These are phyloP conservation scores for Lepidocyrtoides sp. DNA, from an alignment of 2,888 invertebrate genomes.

Conservation along the genomic window DNA sequence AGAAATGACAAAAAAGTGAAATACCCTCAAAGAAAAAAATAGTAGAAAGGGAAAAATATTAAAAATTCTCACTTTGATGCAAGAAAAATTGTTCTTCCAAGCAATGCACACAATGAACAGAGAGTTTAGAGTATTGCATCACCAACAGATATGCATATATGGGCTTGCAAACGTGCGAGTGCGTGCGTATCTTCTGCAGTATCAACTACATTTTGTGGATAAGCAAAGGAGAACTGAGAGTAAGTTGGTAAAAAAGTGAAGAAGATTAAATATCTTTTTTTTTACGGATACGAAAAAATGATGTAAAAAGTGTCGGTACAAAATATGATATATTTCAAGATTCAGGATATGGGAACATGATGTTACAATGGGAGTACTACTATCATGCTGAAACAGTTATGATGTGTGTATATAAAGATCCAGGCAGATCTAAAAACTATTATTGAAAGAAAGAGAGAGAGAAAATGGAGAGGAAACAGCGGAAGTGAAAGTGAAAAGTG, in stretches of 20 bases:
- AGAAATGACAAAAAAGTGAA: conserved; percentile 70
- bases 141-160: background rate
- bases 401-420: background rate
- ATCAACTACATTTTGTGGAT: background rate
- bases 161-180: background rate
- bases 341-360: conserved; percentile 1
- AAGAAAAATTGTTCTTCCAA: conserved; percentile 43
- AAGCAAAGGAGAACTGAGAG: no score
- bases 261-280: conserved; percentile 68
- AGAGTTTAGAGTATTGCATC: background rate
- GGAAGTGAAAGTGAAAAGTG: conserved; percentile 70
- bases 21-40: conserved; percentile 4
- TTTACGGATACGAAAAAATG: conserved; percentile 16
- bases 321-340: conserved; percentile 60
- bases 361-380: background rate
- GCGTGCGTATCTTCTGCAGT: no score
- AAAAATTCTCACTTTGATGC: conserved; percentile 72
- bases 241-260: conserved; percentile 24
- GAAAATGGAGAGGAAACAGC: no score
- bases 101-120: conserved; percentile 5
- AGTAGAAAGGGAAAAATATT: conserved; percentile 42
- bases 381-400: background rate
- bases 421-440: conserved; percentile 23
- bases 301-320: conserved; percentile 32
- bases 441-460: conserved; percentile 54